Evolutionary conservation across 2,113 vertebrate genomes (phyloP), one percentile per base, ranked within the genome.

Genomic region (Syrrhaptes paradoxus): DNA sequence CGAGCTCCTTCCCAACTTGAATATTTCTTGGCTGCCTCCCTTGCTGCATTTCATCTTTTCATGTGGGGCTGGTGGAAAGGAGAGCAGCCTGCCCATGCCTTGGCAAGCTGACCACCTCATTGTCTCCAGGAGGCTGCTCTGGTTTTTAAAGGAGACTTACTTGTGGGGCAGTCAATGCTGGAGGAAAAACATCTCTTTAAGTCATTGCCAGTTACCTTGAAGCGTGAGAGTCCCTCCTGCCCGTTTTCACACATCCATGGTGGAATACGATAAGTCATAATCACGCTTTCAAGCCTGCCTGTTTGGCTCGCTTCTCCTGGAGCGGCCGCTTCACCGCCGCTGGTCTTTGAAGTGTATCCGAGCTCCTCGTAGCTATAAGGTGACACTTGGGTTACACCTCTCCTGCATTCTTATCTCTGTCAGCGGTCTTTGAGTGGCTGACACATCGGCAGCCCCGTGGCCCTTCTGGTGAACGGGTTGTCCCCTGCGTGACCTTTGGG

Each of bases 291-390:
- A 73, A 89, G 17, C 43, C 28, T 63, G 46, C 13, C 36, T 75
- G 79, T 84, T 85, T 78, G 92, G 22, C 61, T 88, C 31, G 57
- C 78, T 32, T 22, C 82, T 58, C 31, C 8, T 1, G 5, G 36
- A 72, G n/a, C 11, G 6, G 87, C 68, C 36, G 22, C 81, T 41
- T 82, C 93, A 17, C 68, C 1, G 10, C 26, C 11, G 17, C 32
- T 25, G 3, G 71, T 95, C 97, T 98, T 98, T 98, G 98, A 98
- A 98, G 98, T 96, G 85, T 57, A 22, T 90, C 93, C 52, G 66
- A 93, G 95, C 92, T 74, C 70, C 82, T 82, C 19, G 95, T 46
- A 91, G 94, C 93, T 95, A 77, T 41, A 96, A 49, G 96, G 63
- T 84, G 96, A 96, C 97, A 87, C 95, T 58, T 77, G 20, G 71